Base-by-base conservation (phyloP, 1,140 invertebrate genomes). In the Muscidifurax raptorellus region DNA sequence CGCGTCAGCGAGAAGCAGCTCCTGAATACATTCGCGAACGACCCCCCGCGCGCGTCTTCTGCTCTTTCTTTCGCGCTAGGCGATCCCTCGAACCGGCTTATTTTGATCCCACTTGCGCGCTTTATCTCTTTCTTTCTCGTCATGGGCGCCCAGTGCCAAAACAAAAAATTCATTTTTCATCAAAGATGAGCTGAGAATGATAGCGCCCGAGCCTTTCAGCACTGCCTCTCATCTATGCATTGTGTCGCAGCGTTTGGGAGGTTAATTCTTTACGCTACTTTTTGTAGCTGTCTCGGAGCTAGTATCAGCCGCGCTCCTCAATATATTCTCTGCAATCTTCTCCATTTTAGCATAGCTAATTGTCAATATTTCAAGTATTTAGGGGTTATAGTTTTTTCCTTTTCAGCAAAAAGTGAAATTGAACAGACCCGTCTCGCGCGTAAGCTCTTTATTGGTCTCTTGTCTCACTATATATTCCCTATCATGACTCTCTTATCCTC, bases 371-470 rank as follows among this genome's bases (percentile, higher is more conserved):
- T 6, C 52, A 32, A 47, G n/a, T n/a, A n/a, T n/a, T n/a, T n/a
- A n/a, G 36, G 36, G 36, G 10, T 40, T 40, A 40, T 40, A 75
- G 71, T 84, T 77, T 80, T 80, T 84, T 80, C 18, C 44, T 84
- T 80, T 80, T 47, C 47, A 25, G 32, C 25, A 12, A 74, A 72
- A 84, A 84, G 64, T 79, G 66, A 79, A 84, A 79, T 74, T 40
- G 66, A 79, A 64, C 82, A 79, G 76, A 84, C 72, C 79, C 79
- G 40, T 40, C 30, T 72, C 15, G 72, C 15, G 72, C 75, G 76
- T 84, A 84, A 84, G 76, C 82, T 84, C 82, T 80, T 84, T 84
- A 84, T 84, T 79, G 82, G 82, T 84, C 82, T 79, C 67, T 59
- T 64, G 52, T 40, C 77, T 52, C 64, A 82, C 59, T 67, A 47